Conservation (phyloP, 2,113 vertebrate species). For the Bos indicus region DNA sequence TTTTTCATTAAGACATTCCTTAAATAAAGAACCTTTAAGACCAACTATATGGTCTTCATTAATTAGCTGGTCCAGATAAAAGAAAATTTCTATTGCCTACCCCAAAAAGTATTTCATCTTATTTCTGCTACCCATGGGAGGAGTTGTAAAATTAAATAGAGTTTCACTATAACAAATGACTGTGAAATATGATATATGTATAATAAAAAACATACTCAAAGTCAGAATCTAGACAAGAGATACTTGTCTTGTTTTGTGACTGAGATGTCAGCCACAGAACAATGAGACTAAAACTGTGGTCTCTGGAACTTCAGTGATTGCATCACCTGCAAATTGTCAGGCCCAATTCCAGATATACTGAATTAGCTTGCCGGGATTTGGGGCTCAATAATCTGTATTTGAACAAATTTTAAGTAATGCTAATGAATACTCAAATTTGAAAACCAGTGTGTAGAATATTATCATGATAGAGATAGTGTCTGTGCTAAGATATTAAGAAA, state of each 20-base stretch:
- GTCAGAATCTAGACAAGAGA: background rate
- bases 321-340: background rate
- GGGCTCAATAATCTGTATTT: background rate
- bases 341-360: too few species aligned
- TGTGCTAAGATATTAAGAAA: background rate
- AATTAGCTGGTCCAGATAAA: background rate
- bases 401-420: background rate
- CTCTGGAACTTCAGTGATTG: fast-evolving
- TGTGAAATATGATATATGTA: background rate
- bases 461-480: background rate
- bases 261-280: background rate
- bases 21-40: background rate
- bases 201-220: background rate
- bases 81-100: background rate
- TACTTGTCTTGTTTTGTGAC: background rate
- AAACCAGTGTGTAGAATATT: background rate
- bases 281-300: background rate
- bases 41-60: background rate
- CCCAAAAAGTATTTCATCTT: background rate
- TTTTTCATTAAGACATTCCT: background rate
- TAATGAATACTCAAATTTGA: background rate
- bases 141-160: background rate
- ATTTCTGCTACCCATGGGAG: background rate
- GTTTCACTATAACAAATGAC: background rate
- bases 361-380: too few species aligned